Evolutionary conservation across 2,797 vertebrate genomes (phyloP), one percentile per base, ranked within the genome.

Genomic region (Ceyx erithaca): DNA sequence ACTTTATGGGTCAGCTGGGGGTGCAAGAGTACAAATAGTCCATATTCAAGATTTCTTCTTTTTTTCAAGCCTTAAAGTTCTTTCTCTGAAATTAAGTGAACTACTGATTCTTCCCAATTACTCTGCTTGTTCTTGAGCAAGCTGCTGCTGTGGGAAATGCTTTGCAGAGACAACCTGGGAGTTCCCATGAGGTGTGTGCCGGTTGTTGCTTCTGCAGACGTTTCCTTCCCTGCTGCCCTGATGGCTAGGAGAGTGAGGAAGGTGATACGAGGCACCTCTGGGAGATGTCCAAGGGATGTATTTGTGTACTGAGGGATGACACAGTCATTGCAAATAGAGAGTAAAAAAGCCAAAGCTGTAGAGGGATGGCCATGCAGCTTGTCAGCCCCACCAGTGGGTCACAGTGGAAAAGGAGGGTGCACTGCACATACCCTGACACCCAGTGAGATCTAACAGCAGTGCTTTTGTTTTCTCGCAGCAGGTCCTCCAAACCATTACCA

Each of bases 401-500:
- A 35, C 26, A 46, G 69, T 46, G 31, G 55, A 45, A 55, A 20
- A 68, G 48, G 21, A 85, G 33, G 43, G 9, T 57, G 48, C 66
- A 90, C 62, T 76, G 43, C 18, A 4, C 0, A 0, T 80, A 30
- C n/a, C 30, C 41, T 59, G 68, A 37, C 78, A 77, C n/a, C 10
- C 37, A 30, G 28, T 58, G 80, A 66, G 28, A 31, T 75, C 75
- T 95, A 89, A 96, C 59, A 86, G 71, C 80, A 45, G 1, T 0
- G 31, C 61, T 71, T 80, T 93, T 92, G n/a, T 95, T 94, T 73
- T 91, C 91, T 95, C 26, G 72, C 98, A 99, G 99, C 98, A 99
- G 96, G 97, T 99, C 71, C 98, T 99, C 73, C 97, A 98, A 91
- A 99, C 98, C 54, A 98, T 99, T 63, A 97, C 98, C 88, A 98